A percentile compares a stretch with the other conserved stretches of the same genome.
Conservation (phyloP, 2,113 vertebrate species). For the Dascyllus trimaculatus region DNA sequence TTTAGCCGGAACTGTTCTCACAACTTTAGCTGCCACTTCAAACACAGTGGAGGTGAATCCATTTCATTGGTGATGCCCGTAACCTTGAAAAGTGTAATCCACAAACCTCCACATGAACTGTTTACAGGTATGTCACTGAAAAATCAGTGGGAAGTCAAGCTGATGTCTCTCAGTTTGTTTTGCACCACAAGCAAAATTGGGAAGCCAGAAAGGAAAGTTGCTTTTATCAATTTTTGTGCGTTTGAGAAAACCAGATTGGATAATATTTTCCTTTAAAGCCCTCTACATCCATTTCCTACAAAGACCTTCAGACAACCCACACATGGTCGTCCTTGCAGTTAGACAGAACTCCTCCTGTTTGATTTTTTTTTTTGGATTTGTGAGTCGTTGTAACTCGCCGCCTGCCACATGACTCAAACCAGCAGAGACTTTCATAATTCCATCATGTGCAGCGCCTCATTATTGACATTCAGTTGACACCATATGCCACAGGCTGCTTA, state of each 20-base stretch:
- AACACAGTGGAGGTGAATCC: too few relatives aligned
- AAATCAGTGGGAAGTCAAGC: too few relatives aligned
- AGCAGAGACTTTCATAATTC: slow-evolving; percentile 1
- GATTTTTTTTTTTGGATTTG: not conserved
- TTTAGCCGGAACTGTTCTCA: too few relatives aligned
- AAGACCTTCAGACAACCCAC: slow-evolving; percentile 16
- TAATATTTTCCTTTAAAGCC: not conserved
- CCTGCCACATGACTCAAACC: not conserved
- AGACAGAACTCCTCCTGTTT: not conserved
- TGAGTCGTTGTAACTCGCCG: too few relatives aligned
- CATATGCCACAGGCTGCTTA: not conserved
- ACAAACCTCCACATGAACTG: too few relatives aligned
- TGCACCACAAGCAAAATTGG: not conserved
- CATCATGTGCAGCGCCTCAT: not conserved
- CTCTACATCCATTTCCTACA: not conserved
- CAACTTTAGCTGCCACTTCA: too few relatives aligned
- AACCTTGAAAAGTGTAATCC: too few relatives aligned
- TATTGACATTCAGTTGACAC: not conserved
- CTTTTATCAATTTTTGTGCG: not conserved
- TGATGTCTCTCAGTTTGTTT: too few relatives aligned
- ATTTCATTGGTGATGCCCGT: too few relatives aligned
- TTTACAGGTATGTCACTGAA: too few relatives aligned
- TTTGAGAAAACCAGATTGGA: not conserved
- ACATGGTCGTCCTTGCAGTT: slow-evolving; percentile 6
- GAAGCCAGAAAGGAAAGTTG: not conserved